Evolutionary conservation across 2,888 invertebrate species (phyloP), one percentile per base, ranked within the genome.

Genomic region (Tridacna crocea): DNA sequence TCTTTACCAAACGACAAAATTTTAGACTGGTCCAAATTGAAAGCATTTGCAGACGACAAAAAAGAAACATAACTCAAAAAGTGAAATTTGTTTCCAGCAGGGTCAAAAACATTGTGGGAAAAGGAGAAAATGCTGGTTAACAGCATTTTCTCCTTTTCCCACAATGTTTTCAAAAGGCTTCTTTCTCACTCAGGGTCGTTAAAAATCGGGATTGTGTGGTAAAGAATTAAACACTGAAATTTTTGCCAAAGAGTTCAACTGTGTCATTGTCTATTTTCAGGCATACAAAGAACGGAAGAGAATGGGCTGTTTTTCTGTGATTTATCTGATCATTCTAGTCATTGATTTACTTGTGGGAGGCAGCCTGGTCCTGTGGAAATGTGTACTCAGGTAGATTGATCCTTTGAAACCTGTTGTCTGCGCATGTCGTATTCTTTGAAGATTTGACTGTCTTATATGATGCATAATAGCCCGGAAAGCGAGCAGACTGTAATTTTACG

Each of bases 261-360:
- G 55, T 6, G 19, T 6, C n/a, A 19, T 17, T 55, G 55, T 55
- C 10, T n/a, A 55, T 55, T 61, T 78, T 65, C 73, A 73, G 72
- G 65, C 46, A n/a, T 27, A 58, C 26, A 13, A 46, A 51, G 65
- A 78, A 26, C 65, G 68, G 17, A 79, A 51, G 66, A 75, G 70
- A 27, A 79, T 75, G 72, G 74, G 74, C n/a, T 61, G 26, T 22
- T 6, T 48, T 15, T 6, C 70, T 22, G 15, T 80, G 3, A 22
- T 72, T 8, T 80, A 80, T 73, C 22, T 80, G 15, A 22, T 72
- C 0, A 73, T 80, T 17, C 72, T 80, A 12, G 48, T 66, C 10
- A 22, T 77, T 26, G 80, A 80, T 66, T 26, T 80, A 36, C 12
- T 77, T 24, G 82, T 82, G 6, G 82, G 82, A 17, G 47, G 74